Evolutionary conservation across 2,888 invertebrate genomes (phyloP).

Genomic region (Lochmaea capreae): DNA sequence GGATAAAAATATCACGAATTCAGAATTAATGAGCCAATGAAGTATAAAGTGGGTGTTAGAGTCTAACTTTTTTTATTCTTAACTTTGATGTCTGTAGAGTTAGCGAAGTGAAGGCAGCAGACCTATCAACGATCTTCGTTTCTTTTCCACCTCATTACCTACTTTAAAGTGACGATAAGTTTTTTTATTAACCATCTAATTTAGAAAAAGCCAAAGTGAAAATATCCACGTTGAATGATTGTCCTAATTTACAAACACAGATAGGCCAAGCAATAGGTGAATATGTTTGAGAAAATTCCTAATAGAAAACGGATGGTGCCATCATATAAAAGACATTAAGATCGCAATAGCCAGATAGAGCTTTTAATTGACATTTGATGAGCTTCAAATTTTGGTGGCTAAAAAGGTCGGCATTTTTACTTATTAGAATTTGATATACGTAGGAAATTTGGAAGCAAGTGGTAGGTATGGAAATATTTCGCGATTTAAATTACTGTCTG

Average conservation of each 20-base stretch:
- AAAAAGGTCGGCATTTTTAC: no score
- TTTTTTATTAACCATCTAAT: constrained; percentile 4
- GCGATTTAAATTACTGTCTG: no score
- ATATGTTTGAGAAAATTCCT: no score
- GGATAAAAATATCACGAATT: background rate
- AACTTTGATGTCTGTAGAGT: constrained; percentile 8
- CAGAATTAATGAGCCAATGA: constrained; percentile 5
- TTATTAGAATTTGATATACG: no score
- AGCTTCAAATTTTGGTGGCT: no score
- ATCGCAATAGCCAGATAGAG: no score
- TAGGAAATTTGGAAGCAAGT: no score
- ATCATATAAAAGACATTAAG: background rate
- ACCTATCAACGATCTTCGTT: background rate
- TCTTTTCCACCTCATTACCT: constrained; percentile 3
- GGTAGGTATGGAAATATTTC: no score
- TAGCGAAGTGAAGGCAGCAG: background rate
- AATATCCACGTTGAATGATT: background rate
- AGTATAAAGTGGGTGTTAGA: background rate
- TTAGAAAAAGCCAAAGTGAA: background rate
- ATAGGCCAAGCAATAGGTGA: background rate
- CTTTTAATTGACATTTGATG: no score
- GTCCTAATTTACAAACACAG: background rate
- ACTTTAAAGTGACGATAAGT: background rate
- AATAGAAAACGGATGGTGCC: no score
- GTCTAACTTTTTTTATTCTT: background rate